Evolutionary conservation across 2,113 vertebrate genomes (phyloP).

Genomic region (Blennius ocellaris): DNA sequence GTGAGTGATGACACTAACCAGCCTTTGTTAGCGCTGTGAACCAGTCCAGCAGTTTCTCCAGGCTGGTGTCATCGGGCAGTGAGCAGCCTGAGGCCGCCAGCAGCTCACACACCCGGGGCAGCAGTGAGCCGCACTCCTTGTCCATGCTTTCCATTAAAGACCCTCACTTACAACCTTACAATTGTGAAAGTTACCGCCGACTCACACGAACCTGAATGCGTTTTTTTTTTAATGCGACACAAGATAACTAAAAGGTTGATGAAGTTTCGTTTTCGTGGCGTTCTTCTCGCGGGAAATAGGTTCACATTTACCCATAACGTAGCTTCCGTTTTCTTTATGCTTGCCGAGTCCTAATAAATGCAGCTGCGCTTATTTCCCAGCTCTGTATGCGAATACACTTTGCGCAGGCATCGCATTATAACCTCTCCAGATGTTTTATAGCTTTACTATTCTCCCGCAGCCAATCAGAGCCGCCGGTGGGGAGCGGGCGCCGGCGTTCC

Average conservation of each 20-base stretch:
- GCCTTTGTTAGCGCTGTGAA: conserved; percentile 78
- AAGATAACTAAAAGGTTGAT: no score
- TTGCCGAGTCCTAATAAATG: not conserved
- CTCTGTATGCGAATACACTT: conserved; percentile 4
- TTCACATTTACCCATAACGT: conserved; percentile 28
- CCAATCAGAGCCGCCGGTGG: not conserved
- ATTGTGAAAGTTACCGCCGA: not conserved
- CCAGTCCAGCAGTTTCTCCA: conserved; percentile 96
- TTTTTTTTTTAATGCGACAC: no score
- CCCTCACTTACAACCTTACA: not conserved
- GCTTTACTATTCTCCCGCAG: not conserved
- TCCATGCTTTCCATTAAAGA: conserved; percentile 80
- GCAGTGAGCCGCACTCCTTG: conserved; percentile 83
- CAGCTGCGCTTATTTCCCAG: not conserved
- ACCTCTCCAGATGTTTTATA: conserved; percentile 3
- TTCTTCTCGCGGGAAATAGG: conserved; percentile 50
- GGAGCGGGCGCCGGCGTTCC: conserved; percentile 58
- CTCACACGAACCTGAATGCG: no score
- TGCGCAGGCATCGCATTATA: no score
- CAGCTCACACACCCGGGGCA: conserved; percentile 87
- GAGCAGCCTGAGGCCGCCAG: conserved; percentile 83
- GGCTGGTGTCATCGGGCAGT: conserved; percentile 90
- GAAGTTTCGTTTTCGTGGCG: no score
- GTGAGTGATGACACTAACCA: conserved; percentile 58
- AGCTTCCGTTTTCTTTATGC: conserved; percentile 26